A percentile compares a stretch with the other conserved stretches of the same genome.
These are phyloP conservation scores for Chaenodraco wilsoni DNA, from an alignment of 2,797 vertebrate genomes.

Conservation along the genomic window DNA sequence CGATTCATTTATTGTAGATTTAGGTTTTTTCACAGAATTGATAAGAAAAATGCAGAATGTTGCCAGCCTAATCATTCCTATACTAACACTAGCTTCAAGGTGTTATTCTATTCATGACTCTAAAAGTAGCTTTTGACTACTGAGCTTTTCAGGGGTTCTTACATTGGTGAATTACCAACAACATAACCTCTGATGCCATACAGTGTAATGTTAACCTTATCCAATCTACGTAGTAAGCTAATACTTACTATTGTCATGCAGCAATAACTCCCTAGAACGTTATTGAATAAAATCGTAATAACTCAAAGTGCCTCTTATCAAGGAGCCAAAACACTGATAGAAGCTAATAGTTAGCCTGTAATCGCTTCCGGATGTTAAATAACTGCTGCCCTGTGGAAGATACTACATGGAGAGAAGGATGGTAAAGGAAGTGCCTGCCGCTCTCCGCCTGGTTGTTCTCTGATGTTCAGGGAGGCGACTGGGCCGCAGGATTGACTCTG, in stretches of 20 bases:
- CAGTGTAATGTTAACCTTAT: slow-evolving; percentile 24
- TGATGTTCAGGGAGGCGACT: slow-evolving; percentile 50
- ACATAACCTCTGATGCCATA: neutral
- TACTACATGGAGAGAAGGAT: slow-evolving; percentile 17
- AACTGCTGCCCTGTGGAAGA: slow-evolving; percentile 21
- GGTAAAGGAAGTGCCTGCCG: slow-evolving; percentile 32
- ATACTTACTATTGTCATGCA: slow-evolving; percentile 6
- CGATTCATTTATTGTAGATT: too few species aligned
- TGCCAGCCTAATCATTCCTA: neutral
- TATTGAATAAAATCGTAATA: slow-evolving; percentile 1
- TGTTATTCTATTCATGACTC: neutral
- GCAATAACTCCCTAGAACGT: slow-evolving; percentile 32
- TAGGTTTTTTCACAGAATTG: slow-evolving; percentile 29
- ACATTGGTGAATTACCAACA: neutral
- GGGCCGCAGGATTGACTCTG: slow-evolving; percentile 65
- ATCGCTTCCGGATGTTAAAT: slow-evolving; percentile 7
- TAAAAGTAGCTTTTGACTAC: neutral
- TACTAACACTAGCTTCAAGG: neutral
- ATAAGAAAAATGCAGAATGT: neutral
- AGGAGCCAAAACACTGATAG: slow-evolving; percentile 16
- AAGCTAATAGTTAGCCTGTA: slow-evolving; percentile 17
- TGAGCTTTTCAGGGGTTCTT: neutral
- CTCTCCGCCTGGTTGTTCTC: slow-evolving; percentile 41
- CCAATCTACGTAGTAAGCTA: neutral
- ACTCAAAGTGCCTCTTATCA: slow-evolving; percentile 9